A percentile compares a stretch with the other conserved stretches of the same genome.
phyloP scores from a whole-genome alignment of 2,888 invertebrate species.

The Rhagonycha fulva region DNA sequence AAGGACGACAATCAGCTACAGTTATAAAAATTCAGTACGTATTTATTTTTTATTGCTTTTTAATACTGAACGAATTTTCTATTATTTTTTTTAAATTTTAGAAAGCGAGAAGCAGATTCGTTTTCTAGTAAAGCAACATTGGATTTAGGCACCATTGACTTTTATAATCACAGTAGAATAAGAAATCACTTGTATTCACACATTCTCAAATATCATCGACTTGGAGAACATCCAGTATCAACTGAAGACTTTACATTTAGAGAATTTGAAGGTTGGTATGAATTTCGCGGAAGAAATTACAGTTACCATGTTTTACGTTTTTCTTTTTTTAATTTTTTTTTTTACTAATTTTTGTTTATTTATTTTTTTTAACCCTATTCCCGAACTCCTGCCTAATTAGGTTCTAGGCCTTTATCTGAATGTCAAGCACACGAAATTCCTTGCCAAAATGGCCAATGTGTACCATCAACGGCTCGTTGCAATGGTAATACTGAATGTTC shows the following conservation, averaged over 20 bases:
- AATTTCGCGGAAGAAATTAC: not conserved
- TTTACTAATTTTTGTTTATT: slow-evolving; percentile 23
- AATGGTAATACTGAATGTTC: slow-evolving; percentile 63
- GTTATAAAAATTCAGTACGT: slow-evolving; percentile 76
- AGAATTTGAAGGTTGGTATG: slow-evolving; percentile 58
- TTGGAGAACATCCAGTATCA: slow-evolving; percentile 61
- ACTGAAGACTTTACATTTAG: slow-evolving; percentile 66
- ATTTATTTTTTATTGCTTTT: not conserved
- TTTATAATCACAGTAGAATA: slow-evolving; percentile 59
- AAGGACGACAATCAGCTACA: slow-evolving; percentile 64
- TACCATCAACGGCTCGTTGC: slow-evolving; percentile 56
- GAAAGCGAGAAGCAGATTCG: slow-evolving; percentile 51
- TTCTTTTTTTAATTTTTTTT: not conserved
- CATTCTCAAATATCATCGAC: slow-evolving; percentile 58
- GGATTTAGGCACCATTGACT: slow-evolving; percentile 67
- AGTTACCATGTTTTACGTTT: not conserved
- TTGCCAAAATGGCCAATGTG: slow-evolving; percentile 58
- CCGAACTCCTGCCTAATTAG: slow-evolving; percentile 35
- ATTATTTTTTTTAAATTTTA: slow-evolving; percentile 10
- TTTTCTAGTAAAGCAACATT: slow-evolving; percentile 69
- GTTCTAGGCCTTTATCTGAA: slow-evolving; percentile 35
- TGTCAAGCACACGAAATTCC: slow-evolving; percentile 53
- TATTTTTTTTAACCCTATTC: slow-evolving; percentile 28
- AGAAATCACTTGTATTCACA: slow-evolving; percentile 61
- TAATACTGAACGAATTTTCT: not conserved